Evolutionary conservation across 1,140 invertebrate species (phyloP).

Genomic region (Dryas iulia): DNA sequence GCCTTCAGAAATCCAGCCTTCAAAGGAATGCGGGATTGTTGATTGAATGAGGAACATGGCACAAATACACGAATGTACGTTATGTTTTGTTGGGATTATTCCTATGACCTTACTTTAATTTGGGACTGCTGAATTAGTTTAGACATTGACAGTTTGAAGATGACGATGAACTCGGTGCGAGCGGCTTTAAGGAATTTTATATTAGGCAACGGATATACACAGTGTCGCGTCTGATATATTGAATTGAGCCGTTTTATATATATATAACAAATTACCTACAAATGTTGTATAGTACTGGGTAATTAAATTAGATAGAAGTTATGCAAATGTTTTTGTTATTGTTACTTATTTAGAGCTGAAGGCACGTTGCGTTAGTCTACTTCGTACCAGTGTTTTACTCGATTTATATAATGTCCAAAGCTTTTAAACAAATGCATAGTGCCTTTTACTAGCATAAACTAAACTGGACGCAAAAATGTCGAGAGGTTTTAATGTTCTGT

Average conservation of each 20-base stretch:
- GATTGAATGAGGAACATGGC: conserved; percentile 58
- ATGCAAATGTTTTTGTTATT: conserved; percentile 34
- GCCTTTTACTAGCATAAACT: conserved; percentile 57
- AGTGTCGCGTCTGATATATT: conserved; percentile 21
- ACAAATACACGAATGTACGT: conserved; percentile 32
- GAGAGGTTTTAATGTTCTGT: background rate
- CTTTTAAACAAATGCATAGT: conserved; percentile 54
- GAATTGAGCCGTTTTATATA: conserved; percentile 18
- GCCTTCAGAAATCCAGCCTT: conserved; percentile 78
- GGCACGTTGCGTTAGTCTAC: conserved; percentile 59
- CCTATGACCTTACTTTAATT: conserved; percentile 6
- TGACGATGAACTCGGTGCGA: background rate
- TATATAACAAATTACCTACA: conserved; percentile 14
- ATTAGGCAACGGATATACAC: conserved; percentile 1
- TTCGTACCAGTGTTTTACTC: conserved; percentile 32
- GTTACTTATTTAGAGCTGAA: conserved; percentile 47
- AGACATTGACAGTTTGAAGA: conserved; percentile 4
- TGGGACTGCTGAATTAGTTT: conserved; percentile 11
- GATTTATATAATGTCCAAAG: background rate
- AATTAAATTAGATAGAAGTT: conserved; percentile 16
- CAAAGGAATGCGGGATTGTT: conserved; percentile 69
- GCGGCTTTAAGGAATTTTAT: conserved; percentile 4
- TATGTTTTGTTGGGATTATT: conserved; percentile 13
- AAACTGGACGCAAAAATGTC: background rate
- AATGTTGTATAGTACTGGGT: conserved; percentile 23